Evolutionary conservation across 2,888 invertebrate species (phyloP), one percentile per base, ranked within the genome.

Genomic region (Ernsta delagoae): DNA sequence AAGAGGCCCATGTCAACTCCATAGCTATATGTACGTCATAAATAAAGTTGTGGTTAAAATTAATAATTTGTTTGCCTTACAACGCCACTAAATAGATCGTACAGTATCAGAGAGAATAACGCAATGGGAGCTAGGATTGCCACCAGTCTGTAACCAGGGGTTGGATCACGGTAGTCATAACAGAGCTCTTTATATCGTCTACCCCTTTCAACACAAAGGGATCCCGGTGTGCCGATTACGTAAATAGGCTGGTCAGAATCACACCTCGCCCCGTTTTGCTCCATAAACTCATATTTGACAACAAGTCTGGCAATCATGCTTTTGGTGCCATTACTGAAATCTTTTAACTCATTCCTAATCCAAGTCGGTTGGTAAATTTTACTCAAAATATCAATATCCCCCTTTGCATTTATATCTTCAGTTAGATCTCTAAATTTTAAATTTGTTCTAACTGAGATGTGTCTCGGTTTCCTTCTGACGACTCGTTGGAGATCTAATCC

Each of bases 11-110:
- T 1, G 45, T 45, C 41, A 9, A 41, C 41, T 41, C 41, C 7
- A 9, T 9, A 41, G 9, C 41, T 41, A 41, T n/a, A 45, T n/a
- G 4, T n/a, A 4, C n/a, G n/a, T n/a, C n/a, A 45, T n/a, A n/a
- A 45, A 43, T 43, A 9, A 43, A 43, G 8, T 43, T 9, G 3
- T 36, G 0, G 36, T 4, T 36, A 36, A 48, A 48, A 12, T 12
- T 50, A 16, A 50, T 50, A 50, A 54, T 54, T 54, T 31, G 34
- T 54, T 59, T 62, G 90, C 73, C 90, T 83, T 48, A 92, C 83
- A n/a, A 90, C 89, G 66, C 90, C 86, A 73, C 88, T 91, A 72
- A 92, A 91, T 65, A 91, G 82, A 77, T 92, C 91, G 66, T 89
- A 92, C 31, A 93, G 81, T 72, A 92, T 90, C 4, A 93, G 81